Percentiles rank a stretch among this genome's conserved stretches.
These are phyloP conservation scores for Chrosomus eos DNA, from an alignment of 2,797 vertebrate species.

Conservation along the genomic window DNA sequence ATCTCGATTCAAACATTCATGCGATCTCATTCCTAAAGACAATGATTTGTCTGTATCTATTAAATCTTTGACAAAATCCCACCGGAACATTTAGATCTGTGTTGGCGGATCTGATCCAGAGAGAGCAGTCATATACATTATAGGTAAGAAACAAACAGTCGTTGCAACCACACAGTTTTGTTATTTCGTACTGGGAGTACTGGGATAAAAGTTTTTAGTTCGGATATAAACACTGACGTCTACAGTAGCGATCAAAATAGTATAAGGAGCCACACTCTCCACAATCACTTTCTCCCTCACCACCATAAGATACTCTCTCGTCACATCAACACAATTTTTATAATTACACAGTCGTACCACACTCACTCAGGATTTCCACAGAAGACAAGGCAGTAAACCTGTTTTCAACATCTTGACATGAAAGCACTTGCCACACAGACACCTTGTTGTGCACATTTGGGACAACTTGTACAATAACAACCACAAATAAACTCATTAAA, in stretches of 20 bases:
- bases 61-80: neutral
- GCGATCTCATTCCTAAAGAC: neutral
- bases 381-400: slow-evolving; percentile 39
- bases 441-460: slow-evolving; percentile 9
- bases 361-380: slow-evolving; percentile 30
- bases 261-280: neutral
- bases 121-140: neutral
- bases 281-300: neutral
- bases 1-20: too few relatives aligned
- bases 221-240: neutral
- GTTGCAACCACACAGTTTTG: neutral
- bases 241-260: neutral
- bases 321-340: slow-evolving; percentile 47
- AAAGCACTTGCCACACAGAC: slow-evolving; percentile 41
- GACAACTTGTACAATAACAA: slow-evolving; percentile 42
- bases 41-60: neutral
- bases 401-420: slow-evolving; percentile 44
- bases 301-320: neutral
- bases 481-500: slow-evolving; percentile 1
- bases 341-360: slow-evolving; percentile 39
- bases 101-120: too few relatives aligned
- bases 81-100: too few relatives aligned
- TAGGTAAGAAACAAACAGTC: neutral
- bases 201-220: neutral
- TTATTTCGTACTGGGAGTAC: neutral